phyloP scores from a whole-genome alignment of 1,140 invertebrate species.

The Coelopa frigida region DNA sequence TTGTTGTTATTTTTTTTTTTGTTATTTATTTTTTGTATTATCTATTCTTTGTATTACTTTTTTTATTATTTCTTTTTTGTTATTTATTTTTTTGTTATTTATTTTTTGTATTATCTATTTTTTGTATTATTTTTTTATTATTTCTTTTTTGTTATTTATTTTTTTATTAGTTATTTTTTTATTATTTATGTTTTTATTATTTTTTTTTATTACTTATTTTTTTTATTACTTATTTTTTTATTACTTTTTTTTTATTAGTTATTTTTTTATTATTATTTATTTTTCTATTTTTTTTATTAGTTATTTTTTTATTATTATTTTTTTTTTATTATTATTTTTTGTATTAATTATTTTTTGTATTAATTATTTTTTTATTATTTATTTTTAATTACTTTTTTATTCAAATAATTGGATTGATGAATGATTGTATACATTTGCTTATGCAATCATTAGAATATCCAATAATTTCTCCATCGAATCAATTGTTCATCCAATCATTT shows the following conservation, averaged over 20 bases:
- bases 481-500: too few species aligned
- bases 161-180: not conserved
- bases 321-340: not conserved
- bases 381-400: not conserved
- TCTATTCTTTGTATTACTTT: not conserved
- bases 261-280: not conserved
- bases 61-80: not conserved
- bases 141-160: not conserved
- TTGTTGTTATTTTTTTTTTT: not conserved
- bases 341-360: conserved; percentile 1
- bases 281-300: conserved; percentile 1
- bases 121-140: not conserved
- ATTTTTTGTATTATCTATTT: not conserved
- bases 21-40: not conserved
- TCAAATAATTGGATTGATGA: not conserved
- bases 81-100: not conserved
- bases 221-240: not conserved
- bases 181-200: not conserved
- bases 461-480: too few species aligned
- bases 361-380: conserved; percentile 4
- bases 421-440: not conserved
- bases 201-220: not conserved
- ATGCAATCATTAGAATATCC: too few species aligned
- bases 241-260: not conserved
- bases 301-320: conserved; percentile 3